These are phyloP conservation scores for Prolemur simus DNA, from an alignment of 2,113 vertebrate species.

Conservation along the genomic window DNA sequence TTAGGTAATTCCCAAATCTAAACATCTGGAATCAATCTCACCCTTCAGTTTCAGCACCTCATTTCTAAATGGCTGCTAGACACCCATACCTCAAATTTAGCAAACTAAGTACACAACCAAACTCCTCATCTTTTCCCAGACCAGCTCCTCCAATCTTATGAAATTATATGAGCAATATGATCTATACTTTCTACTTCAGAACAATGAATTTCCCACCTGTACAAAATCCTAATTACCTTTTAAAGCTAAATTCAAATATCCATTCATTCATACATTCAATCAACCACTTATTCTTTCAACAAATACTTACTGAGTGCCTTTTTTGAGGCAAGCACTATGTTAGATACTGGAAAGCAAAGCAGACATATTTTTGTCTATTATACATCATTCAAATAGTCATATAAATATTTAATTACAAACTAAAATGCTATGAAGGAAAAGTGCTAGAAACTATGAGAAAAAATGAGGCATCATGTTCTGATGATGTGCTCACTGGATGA, in stretches of 20 bases:
- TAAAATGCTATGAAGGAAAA: conserved; percentile 1
- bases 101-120: background rate
- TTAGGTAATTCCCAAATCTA: background rate
- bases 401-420: conserved; percentile 35
- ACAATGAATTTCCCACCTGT: conserved; percentile 26
- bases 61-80: background rate
- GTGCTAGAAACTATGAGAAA: background rate
- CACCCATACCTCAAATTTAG: background rate
- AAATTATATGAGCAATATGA: conserved; percentile 4
- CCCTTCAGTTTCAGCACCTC: background rate
- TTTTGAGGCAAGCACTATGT: background rate
- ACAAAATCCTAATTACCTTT: conserved; percentile 51
- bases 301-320: conserved; percentile 39
- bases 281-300: conserved; percentile 48
- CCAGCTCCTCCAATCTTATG: background rate
- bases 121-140: conserved; percentile 18
- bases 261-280: conserved; percentile 32
- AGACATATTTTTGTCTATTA: conserved; percentile 14
- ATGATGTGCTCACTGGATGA: background rate
- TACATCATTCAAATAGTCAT: background rate
- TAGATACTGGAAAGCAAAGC: background rate
- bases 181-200: background rate
- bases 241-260: conserved; percentile 48
- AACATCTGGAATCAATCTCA: background rate
- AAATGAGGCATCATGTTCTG: conserved; percentile 12